These are phyloP conservation scores for Nanorana parkeri DNA, from an alignment of 2,113 vertebrate genomes.

Conservation along the genomic window DNA sequence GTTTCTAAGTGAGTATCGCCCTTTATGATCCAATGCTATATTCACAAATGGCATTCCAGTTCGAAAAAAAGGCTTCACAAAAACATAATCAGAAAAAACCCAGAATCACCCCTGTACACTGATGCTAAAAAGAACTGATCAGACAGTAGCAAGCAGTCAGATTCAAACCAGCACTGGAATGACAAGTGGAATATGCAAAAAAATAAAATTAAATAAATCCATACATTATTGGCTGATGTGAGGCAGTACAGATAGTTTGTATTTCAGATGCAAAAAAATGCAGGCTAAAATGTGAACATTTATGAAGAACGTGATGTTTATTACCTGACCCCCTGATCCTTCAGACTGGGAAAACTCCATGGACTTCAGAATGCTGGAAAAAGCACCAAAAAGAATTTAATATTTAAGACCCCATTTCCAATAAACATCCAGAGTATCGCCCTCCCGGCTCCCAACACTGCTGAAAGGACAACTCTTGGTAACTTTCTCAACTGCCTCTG, in stretches of 20 bases:
- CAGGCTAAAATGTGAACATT: background rate
- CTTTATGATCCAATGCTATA: too few relatives aligned
- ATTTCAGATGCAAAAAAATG: background rate
- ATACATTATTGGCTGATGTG: background rate
- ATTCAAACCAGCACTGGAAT: too few relatives aligned
- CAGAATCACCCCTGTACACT: too few relatives aligned
- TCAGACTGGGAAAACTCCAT: constrained; percentile 94
- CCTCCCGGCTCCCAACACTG: constrained; percentile 59
- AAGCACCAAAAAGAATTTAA: constrained; percentile 64
- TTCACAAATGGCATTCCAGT: too few relatives aligned
- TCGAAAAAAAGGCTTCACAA: too few relatives aligned
- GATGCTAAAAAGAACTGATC: too few relatives aligned
- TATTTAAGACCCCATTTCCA: constrained; percentile 51
- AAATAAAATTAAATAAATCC: background rate
- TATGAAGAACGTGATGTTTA: background rate
- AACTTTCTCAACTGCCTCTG: constrained; percentile 67
- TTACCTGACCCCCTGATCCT: constrained; percentile 86
- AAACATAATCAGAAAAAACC: too few relatives aligned
- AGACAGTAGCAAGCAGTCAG: too few relatives aligned
- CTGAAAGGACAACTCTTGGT: constrained; percentile 59
- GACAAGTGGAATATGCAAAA: too few relatives aligned
- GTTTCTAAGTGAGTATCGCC: too few relatives aligned
- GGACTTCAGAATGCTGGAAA: constrained; percentile 91
- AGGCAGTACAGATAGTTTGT: too few relatives aligned
- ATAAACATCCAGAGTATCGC: constrained; percentile 58